Percentiles rank a stretch among this genome's conserved stretches.
Evolutionary conservation across 23 tunicate species (phyloP).

Genomic region (Botrylloides violaceus): DNA sequence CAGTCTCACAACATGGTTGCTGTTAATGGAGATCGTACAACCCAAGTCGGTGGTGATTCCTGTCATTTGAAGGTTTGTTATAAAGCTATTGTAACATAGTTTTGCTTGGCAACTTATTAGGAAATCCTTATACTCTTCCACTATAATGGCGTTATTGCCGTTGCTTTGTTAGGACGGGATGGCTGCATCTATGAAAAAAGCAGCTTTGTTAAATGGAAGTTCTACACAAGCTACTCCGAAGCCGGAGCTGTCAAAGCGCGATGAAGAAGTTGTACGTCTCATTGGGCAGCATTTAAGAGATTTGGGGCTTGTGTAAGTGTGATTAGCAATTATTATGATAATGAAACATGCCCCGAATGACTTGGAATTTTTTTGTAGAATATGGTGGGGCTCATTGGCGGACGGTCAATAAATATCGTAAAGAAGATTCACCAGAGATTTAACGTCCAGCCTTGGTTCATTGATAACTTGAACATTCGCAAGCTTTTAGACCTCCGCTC

Average conservation of each 20-base stretch:
- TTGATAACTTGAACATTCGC: no score
- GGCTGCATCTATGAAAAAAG: slow-evolving; percentile 24
- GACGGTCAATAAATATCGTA: no score
- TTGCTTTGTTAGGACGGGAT: slow-evolving; percentile 23
- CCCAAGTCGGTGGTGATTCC: slow-evolving; percentile 10
- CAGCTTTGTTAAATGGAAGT: slow-evolving; percentile 42
- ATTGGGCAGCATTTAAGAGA: slow-evolving; percentile 83
- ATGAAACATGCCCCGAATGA: no score
- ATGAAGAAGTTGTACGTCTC: slow-evolving; percentile 85
- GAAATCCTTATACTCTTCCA: no score
- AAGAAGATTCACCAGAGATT: no score
- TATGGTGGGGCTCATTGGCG: no score
- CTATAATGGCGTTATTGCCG: no score
- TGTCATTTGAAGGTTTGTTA: not conserved
- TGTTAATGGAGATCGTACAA: slow-evolving; percentile 64
- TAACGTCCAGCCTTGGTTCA: no score
- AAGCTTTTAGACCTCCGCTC: no score
- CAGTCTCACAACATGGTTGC: slow-evolving; percentile 50
- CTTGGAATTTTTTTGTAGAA: no score
- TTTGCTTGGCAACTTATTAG: no score
- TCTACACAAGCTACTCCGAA: slow-evolving; percentile 11
- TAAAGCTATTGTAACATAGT: no score
- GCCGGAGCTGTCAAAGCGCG: slow-evolving; percentile 37
- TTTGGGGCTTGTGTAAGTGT: slow-evolving; percentile 77
- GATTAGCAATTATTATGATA: not conserved